Evolutionary conservation across 2,113 vertebrate genomes (phyloP).

Genomic region (Cebus imitator): DNA sequence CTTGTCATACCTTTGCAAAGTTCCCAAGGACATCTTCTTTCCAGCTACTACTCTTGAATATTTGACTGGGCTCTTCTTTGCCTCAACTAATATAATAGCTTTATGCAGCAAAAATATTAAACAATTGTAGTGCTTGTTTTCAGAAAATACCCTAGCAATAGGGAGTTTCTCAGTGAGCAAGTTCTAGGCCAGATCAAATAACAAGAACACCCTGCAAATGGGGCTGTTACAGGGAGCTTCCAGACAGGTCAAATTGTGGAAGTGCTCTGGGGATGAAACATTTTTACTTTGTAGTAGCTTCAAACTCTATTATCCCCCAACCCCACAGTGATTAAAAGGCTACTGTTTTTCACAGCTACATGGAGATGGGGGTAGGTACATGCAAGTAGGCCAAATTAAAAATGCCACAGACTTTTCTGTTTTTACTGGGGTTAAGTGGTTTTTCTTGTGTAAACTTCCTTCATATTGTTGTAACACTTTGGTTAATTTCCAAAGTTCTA

Average conservation of each 20-base stretch:
- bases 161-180: background rate
- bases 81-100: background rate
- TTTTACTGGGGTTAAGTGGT: background rate
- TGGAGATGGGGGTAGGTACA: background rate
- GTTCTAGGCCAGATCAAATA: slow-evolving; percentile 6
- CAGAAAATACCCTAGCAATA: background rate
- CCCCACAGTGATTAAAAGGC: background rate
- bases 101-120: background rate
- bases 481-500: background rate
- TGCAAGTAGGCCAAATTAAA: background rate
- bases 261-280: background rate
- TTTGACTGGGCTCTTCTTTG: background rate
- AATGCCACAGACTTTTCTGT: background rate
- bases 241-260: background rate
- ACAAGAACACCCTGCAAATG: background rate
- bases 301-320: background rate
- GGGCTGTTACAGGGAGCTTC: background rate
- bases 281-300: background rate
- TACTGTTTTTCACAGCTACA: background rate
- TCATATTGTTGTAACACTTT: background rate
- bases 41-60: background rate
- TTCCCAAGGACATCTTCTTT: background rate
- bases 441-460: background rate
- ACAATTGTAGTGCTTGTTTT: background rate
- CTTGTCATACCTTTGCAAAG: slow-evolving; percentile 5